Evolutionary conservation across 2,113 vertebrate species (phyloP).

Genomic region (Ophthalmotilapia sp.): DNA sequence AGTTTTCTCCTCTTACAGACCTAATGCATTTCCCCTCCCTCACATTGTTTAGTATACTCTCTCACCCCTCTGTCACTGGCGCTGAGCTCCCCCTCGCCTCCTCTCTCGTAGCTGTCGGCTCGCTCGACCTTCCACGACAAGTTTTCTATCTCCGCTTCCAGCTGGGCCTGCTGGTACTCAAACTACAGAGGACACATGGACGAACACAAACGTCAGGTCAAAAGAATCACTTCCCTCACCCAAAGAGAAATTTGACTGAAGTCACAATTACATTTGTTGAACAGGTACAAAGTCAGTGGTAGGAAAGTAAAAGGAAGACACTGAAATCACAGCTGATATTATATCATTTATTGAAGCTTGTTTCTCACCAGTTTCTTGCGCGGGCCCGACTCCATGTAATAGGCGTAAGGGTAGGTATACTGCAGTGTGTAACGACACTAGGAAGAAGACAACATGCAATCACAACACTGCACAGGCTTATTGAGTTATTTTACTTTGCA

Average conservation of each 20-base stretch:
- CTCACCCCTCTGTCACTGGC: constrained; percentile 77
- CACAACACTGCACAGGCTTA: background rate
- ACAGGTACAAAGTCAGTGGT: background rate
- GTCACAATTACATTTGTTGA: background rate
- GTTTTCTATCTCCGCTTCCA: constrained; percentile 99
- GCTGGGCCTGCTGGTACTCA: constrained; percentile 98
- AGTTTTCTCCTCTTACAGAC: background rate
- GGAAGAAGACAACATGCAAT: background rate
- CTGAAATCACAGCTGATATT: background rate
- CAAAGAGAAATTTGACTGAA: background rate
- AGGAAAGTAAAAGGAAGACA: background rate
- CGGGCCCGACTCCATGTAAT: constrained; percentile 99
- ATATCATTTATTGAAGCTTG: background rate
- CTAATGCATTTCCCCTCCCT: background rate
- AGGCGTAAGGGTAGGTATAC: constrained; percentile 98
- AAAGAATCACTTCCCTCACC: background rate
- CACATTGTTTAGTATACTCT: background rate
- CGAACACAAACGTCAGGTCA: background rate
- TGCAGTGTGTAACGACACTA: constrained; percentile 99
- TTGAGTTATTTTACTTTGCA: background rate
- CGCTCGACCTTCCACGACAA: constrained; percentile 98
- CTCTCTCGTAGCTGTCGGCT: constrained; percentile 95
- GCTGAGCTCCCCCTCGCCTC: constrained; percentile 73
- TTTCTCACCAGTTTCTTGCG: constrained; percentile 94
- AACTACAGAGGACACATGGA: constrained; percentile 71